A percentile compares a stretch with the other conserved stretches of the same genome.
Conservation (phyloP, 1,140 invertebrate genomes). For the Zaprionus capensis region DNA sequence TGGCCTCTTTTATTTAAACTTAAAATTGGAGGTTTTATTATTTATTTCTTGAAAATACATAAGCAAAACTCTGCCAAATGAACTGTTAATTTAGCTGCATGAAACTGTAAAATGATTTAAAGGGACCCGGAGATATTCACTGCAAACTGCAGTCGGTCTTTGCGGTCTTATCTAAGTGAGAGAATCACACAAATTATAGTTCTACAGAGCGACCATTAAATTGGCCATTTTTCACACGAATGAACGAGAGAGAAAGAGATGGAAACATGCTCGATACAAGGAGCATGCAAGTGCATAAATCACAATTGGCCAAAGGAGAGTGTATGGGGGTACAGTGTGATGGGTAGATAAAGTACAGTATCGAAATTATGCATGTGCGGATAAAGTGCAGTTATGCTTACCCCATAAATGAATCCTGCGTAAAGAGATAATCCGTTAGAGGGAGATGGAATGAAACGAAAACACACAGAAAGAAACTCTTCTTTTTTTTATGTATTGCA, state of each 20-base stretch:
- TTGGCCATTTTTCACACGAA: constrained; percentile 47
- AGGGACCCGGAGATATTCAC: background rate
- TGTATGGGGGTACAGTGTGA: background rate
- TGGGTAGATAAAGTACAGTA: constrained; percentile 25
- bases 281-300: constrained; percentile 53
- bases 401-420: constrained; percentile 15
- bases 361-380: constrained; percentile 15
- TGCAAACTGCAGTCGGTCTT: background rate
- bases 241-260: background rate
- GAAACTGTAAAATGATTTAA: constrained; percentile 17
- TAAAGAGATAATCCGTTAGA: constrained; percentile 32
- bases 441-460: background rate
- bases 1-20: background rate
- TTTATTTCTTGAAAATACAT: background rate
- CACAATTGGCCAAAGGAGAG: constrained; percentile 45
- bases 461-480: constrained; percentile 17
- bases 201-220: constrained; percentile 43
- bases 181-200: constrained; percentile 49
- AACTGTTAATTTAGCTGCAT: constrained; percentile 43
- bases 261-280: background rate
- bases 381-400: constrained; percentile 35
- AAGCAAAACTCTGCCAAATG: constrained; percentile 13
- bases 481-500: background rate
- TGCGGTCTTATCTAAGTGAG: constrained; percentile 26
- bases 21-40: background rate